A percentile compares a stretch with the other conserved stretches of the same genome.
Evolutionary conservation across 2,113 vertebrate genomes (phyloP).

Genomic region (Phrynosoma blainvillii): DNA sequence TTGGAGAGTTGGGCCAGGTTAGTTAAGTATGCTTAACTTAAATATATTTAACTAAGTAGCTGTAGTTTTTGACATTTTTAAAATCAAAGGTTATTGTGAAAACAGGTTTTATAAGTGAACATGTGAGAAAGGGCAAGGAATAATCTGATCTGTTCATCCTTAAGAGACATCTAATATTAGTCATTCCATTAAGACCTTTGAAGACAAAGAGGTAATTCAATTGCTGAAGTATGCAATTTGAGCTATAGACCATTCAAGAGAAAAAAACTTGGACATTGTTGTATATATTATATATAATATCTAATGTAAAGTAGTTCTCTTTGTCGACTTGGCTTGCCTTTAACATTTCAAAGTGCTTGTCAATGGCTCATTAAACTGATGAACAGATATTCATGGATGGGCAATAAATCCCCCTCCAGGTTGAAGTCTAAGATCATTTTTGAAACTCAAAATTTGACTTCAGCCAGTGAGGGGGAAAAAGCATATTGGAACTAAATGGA

Average conservation of each 20-base stretch:
- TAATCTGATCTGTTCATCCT: neutral
- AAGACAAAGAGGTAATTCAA: neutral
- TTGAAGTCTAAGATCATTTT: neutral
- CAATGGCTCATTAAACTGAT: constrained; percentile 19
- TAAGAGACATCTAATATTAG: neutral
- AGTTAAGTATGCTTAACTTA: too few species aligned
- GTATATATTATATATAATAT: neutral
- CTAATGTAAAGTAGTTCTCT: neutral
- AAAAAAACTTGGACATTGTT: neutral
- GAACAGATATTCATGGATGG: neutral
- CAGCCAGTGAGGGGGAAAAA: neutral
- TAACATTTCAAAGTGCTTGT: constrained; percentile 12
- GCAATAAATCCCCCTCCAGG: neutral
- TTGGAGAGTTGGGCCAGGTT: too few species aligned
- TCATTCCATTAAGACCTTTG: neutral
- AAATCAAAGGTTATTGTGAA: too few species aligned
- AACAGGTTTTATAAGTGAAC: neutral
- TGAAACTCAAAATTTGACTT: neutral
- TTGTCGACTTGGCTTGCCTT: neutral
- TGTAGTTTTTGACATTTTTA: too few species aligned
- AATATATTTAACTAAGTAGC: too few species aligned
- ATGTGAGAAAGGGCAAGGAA: neutral
- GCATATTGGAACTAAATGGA: neutral
- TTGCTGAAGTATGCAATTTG: neutral
- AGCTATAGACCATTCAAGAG: neutral